phyloP scores from a whole-genome alignment of 1,140 invertebrate genomes.

The Asbolus verrucosus region DNA sequence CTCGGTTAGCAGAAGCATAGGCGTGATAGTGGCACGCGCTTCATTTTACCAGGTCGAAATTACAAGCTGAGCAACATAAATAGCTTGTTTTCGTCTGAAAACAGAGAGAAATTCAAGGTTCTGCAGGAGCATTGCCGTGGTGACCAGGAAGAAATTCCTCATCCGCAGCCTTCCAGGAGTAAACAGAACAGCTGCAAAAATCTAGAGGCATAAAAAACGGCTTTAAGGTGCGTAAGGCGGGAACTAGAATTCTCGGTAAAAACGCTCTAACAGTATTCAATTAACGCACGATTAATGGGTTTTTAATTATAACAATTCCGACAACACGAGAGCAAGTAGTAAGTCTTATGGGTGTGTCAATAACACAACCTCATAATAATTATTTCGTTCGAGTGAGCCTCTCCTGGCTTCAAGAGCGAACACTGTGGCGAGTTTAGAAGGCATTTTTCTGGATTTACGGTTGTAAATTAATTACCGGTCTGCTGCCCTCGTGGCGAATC shows the following conservation, averaged over 20 bases:
- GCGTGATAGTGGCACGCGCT: no score
- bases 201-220: no score
- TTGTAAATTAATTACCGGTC: not conserved
- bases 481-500: not conserved
- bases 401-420: not conserved
- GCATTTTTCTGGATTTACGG: not conserved
- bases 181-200: no score
- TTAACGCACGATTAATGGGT: constrained; percentile 14
- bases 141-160: not conserved
- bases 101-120: constrained; percentile 24
- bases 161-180: no score
- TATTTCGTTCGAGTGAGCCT: not conserved
- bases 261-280: constrained; percentile 8
- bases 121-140: not conserved
- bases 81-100: constrained; percentile 29
- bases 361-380: constrained; percentile 16
- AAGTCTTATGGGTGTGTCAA: constrained; percentile 3
- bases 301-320: constrained; percentile 21
- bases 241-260: not conserved
- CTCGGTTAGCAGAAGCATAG: no score
- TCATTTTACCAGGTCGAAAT: not conserved
- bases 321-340: constrained; percentile 1
- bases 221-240: no score
- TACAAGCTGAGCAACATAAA: constrained; percentile 23
- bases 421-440: not conserved